Percentiles rank a stretch among this genome's conserved stretches.
phyloP scores from a whole-genome alignment of 1,140 invertebrate genomes.

The Littorina saxatilis region DNA sequence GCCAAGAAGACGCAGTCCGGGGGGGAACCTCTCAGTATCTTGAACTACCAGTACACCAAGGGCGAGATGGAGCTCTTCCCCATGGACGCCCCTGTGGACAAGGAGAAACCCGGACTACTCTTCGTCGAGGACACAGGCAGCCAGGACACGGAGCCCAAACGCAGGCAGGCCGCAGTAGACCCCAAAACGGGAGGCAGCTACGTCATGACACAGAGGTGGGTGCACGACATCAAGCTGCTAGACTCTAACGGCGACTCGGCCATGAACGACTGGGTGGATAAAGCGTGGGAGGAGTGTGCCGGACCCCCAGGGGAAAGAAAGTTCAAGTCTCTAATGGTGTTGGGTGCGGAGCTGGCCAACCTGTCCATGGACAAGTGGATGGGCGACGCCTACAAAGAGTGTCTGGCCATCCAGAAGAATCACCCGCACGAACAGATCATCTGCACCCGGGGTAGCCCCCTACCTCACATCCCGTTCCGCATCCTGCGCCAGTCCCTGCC shows the following conservation, averaged over 20 bases:
- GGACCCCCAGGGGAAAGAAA: neutral
- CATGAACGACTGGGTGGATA: conserved; percentile 12
- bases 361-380: neutral
- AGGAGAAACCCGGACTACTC: neutral
- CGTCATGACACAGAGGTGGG: conserved; percentile 23
- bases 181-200: neutral
- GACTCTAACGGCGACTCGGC: neutral
- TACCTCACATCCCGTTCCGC: neutral
- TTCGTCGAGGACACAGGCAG: conserved; percentile 1
- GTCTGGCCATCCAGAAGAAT: neutral
- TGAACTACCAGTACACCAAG: conserved; percentile 14
- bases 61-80: neutral
- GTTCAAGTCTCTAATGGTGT: neutral
- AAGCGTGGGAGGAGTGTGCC: conserved; percentile 14
- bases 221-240: neutral
- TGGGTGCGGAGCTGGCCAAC: neutral
- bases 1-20: too few species aligned
- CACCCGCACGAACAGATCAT: neutral
- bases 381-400: neutral
- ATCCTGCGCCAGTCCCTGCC: conserved; percentile 15
- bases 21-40: neutral
- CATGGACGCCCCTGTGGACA: neutral
- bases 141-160: neutral
- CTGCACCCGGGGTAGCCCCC: neutral
- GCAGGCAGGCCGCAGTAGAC: neutral